phyloP scores from a whole-genome alignment of 2,888 invertebrate genomes.

The Cyclophora punctaria region DNA sequence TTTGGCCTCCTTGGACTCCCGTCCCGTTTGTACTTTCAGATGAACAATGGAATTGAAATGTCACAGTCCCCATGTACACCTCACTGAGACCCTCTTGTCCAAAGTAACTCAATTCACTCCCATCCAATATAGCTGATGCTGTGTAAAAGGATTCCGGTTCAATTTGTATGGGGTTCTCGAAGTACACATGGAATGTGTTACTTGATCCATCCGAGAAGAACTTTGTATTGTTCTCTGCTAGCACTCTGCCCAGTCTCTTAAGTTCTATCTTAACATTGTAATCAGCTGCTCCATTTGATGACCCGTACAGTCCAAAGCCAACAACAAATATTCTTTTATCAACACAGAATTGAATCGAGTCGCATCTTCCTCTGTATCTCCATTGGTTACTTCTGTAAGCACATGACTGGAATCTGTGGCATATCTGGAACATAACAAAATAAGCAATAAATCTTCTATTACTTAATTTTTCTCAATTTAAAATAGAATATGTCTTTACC shows the following conservation, averaged over 20 bases:
- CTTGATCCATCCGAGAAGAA: slow-evolving; percentile 98
- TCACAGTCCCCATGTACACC: slow-evolving; percentile 93
- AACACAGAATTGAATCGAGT: slow-evolving; percentile 97
- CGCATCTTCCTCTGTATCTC: slow-evolving; percentile 96
- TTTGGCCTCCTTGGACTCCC: slow-evolving; percentile 97
- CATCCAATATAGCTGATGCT: slow-evolving; percentile 95
- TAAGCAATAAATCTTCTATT: not conserved
- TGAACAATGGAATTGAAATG: slow-evolving; percentile 97
- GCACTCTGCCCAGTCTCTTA: slow-evolving; percentile 88
- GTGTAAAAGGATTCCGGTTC: slow-evolving; percentile 96
- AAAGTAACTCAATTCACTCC: slow-evolving; percentile 95
- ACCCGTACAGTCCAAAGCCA: slow-evolving; percentile 96
- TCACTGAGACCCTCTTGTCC: slow-evolving; percentile 98
- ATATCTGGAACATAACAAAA: slow-evolving; percentile 76
- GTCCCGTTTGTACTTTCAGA: slow-evolving; percentile 98
- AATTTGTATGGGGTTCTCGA: slow-evolving; percentile 89
- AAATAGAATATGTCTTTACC: slow-evolving; percentile 48
- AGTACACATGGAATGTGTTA: slow-evolving; percentile 91
- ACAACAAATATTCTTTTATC: slow-evolving; percentile 96
- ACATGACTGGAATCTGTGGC: slow-evolving; percentile 96
- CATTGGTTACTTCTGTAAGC: slow-evolving; percentile 98
- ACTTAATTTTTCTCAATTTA: no score
- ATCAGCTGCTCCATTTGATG: slow-evolving; percentile 95
- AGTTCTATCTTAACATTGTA: slow-evolving; percentile 96
- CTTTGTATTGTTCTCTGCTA: slow-evolving; percentile 93